A percentile compares a stretch with the other conserved stretches of the same genome.
Conservation (phyloP, 2,797 vertebrate species). For the Smutsia gigantea region DNA sequence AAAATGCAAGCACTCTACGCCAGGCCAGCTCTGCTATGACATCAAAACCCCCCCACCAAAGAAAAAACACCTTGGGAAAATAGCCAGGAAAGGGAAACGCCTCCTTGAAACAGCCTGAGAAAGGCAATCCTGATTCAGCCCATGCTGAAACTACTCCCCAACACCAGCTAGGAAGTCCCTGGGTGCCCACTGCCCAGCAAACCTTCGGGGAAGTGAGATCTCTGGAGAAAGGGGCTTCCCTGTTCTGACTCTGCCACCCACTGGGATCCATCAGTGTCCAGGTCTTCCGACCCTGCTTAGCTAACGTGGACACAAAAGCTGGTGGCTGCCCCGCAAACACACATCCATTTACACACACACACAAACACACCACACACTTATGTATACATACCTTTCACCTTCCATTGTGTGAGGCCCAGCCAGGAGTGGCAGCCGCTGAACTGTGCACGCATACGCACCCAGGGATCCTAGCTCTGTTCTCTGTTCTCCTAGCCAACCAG, state of each 20-base stretch:
- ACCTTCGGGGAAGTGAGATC: background rate
- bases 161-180: slow-evolving; percentile 65
- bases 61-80: slow-evolving; percentile 18
- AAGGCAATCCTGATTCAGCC: slow-evolving; percentile 32
- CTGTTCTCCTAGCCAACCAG: slow-evolving; percentile 42
- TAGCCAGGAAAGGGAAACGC: slow-evolving; percentile 56
- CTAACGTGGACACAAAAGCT: slow-evolving; percentile 66
- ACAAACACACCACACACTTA: background rate
- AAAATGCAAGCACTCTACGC: background rate
- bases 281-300: slow-evolving; percentile 10
- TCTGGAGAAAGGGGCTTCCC: slow-evolving; percentile 48
- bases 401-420: slow-evolving; percentile 84
- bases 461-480: slow-evolving; percentile 40
- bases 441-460: slow-evolving; percentile 64
- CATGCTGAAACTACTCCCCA: slow-evolving; percentile 43
- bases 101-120: slow-evolving; percentile 54
- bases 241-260: background rate
- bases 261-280: slow-evolving; percentile 2
- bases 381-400: slow-evolving; percentile 84
- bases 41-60: slow-evolving; percentile 19
- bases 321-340: background rate
- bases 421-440: slow-evolving; percentile 54
- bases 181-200: slow-evolving; percentile 16
- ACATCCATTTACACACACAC: slow-evolving; percentile 15
- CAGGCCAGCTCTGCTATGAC: slow-evolving; percentile 6